A percentile compares a stretch with the other conserved stretches of the same genome.
Conservation (phyloP, 2,888 invertebrate species). For the Lycophotia porphyrea region DNA sequence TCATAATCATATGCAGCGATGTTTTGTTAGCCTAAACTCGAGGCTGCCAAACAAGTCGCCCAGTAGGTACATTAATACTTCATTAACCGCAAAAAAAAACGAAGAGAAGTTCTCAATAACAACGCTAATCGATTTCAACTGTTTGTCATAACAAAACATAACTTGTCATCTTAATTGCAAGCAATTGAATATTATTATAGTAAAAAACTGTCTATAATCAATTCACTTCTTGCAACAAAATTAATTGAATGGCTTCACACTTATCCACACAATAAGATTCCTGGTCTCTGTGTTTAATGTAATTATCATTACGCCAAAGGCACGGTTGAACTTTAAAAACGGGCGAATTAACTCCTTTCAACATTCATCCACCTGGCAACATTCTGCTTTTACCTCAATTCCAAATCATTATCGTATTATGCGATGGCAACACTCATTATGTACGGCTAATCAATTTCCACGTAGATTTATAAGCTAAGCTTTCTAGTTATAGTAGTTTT, state of each 20-base stretch:
- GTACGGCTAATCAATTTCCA: slow-evolving; percentile 51
- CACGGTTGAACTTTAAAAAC: slow-evolving; percentile 57
- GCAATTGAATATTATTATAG: slow-evolving; percentile 4
- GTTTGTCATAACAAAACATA: slow-evolving; percentile 27
- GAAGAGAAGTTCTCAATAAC: not conserved
- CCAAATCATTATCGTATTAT: slow-evolving; percentile 47
- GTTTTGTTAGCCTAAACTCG: not conserved
- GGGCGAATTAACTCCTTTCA: slow-evolving; percentile 26
- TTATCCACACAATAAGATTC: slow-evolving; percentile 10
- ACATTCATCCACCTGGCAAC: slow-evolving; percentile 17
- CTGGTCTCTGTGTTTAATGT: slow-evolving; percentile 38
- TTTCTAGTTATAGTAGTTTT: slow-evolving; percentile 54
- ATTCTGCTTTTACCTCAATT: slow-evolving; percentile 47
- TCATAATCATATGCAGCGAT: not conserved
- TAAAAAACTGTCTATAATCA: slow-evolving; percentile 42
- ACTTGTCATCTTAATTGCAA: slow-evolving; percentile 18
- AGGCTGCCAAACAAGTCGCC: not conserved
- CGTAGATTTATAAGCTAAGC: slow-evolving; percentile 46
- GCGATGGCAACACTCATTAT: slow-evolving; percentile 54
- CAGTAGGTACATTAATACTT: not conserved
- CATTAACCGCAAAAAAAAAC: not conserved
- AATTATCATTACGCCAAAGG: slow-evolving; percentile 31
- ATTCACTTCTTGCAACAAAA: slow-evolving; percentile 51
- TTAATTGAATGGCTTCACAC: slow-evolving; percentile 43
- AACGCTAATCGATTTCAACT: not conserved